These are phyloP conservation scores for Neogobius melanostomus DNA, from an alignment of 2,113 vertebrate genomes.

Conservation along the genomic window DNA sequence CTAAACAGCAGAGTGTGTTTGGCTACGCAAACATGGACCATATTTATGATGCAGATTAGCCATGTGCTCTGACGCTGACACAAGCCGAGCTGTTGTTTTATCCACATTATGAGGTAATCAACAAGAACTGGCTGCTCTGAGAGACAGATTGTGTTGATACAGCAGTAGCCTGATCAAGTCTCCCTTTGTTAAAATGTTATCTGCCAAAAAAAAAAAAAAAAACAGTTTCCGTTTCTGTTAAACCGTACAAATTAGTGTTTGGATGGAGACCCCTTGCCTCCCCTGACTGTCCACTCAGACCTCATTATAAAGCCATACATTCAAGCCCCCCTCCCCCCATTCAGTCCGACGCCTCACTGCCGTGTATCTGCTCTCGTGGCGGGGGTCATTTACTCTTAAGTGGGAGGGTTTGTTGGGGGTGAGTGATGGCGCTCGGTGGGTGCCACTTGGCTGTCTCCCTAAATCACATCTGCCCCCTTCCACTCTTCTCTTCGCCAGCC, in stretches of 20 bases:
- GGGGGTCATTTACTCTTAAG: conserved; percentile 39
- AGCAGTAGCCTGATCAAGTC: too few relatives aligned
- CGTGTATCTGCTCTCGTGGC: conserved; percentile 47
- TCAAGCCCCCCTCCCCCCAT: conserved; percentile 33
- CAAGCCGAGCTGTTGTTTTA: too few relatives aligned
- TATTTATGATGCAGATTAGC: too few relatives aligned
- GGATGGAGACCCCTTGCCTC: not conserved
- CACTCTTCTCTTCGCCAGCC: conserved; percentile 24
- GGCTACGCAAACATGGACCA: too few relatives aligned
- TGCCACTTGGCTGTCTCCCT: conserved; percentile 42
- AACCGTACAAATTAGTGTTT: not conserved
- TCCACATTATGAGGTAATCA: too few relatives aligned
- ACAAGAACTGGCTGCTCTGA: too few relatives aligned
- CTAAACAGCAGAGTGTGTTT: too few relatives aligned
- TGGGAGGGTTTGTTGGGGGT: conserved; percentile 31
- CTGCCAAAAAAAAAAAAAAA: too few relatives aligned
- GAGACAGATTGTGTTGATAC: too few relatives aligned
- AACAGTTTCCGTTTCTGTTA: too few relatives aligned
- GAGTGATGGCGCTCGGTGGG: conserved; percentile 51
- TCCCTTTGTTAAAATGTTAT: too few relatives aligned
- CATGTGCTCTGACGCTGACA: too few relatives aligned
- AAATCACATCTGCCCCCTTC: conserved; percentile 40
- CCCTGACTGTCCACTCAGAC: conserved; percentile 4
- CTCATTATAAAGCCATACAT: conserved; percentile 59
- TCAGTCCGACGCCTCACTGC: conserved; percentile 46